phyloP scores from a whole-genome alignment of 2,888 invertebrate genomes.

The Tetramorium bicarinatum region DNA sequence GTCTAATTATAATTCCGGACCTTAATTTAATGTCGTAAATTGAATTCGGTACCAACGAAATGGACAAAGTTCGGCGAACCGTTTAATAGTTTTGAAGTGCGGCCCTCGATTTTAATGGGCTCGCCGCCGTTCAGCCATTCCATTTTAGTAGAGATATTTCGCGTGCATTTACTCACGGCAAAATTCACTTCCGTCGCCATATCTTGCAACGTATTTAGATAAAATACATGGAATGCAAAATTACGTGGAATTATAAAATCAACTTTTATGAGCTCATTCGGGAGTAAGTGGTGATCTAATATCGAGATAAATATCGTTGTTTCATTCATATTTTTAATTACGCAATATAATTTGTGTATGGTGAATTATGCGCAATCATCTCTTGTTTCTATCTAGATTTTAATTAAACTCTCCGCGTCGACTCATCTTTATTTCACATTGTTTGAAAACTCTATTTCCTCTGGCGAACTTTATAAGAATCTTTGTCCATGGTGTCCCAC shows the following conservation, averaged over 20 bases:
- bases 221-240: neutral
- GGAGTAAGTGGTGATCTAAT: neutral
- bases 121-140: conserved; percentile 47
- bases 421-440: neutral
- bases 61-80: conserved; percentile 55
- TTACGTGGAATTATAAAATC: neutral
- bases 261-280: neutral
- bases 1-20: conserved; percentile 49
- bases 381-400: neutral
- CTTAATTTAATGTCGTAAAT: conserved; percentile 56
- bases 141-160: conserved; percentile 50
- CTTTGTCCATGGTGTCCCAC: neutral
- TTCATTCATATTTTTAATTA: neutral
- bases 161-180: conserved; percentile 35
- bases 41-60: conserved; percentile 54
- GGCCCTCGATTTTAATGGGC: conserved; percentile 54
- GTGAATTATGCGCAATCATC: neutral
- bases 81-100: conserved; percentile 58
- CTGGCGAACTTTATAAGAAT: neutral
- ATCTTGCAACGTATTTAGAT: conserved; percentile 43
- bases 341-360: neutral
- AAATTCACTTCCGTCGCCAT: conserved; percentile 22
- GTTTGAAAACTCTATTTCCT: neutral
- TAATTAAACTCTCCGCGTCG: neutral
- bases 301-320: neutral